Conservation (phyloP, 2,888 invertebrate genomes). For the Ferdinandea cuprea region DNA sequence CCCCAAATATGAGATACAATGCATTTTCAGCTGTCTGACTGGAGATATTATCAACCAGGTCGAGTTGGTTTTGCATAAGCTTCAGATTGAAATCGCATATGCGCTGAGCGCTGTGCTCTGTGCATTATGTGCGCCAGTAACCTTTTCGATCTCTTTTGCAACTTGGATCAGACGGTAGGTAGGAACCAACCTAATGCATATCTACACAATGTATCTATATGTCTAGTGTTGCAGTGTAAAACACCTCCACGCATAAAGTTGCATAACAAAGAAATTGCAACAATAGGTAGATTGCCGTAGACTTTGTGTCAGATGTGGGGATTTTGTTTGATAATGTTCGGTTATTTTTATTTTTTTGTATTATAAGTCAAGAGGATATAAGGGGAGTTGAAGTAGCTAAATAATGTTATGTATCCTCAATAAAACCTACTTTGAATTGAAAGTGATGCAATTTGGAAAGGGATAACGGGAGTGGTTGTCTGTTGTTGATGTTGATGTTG, state of each 20-base stretch:
- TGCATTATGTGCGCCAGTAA: slow-evolving; percentile 64
- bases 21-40: slow-evolving; percentile 17
- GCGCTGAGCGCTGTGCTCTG: background rate
- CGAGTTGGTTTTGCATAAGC: slow-evolving; percentile 52
- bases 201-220: slow-evolving; percentile 7
- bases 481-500: background rate
- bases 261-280: slow-evolving; percentile 55
- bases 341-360: background rate
- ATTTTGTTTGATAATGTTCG: background rate
- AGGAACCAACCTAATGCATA: background rate
- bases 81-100: slow-evolving; percentile 54
- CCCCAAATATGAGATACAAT: slow-evolving; percentile 56
- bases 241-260: slow-evolving; percentile 66
- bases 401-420: slow-evolving; percentile 32
- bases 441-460: slow-evolving; percentile 16
- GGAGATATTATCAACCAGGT: slow-evolving; percentile 17
- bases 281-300: slow-evolving; percentile 48
- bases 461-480: background rate
- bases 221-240: slow-evolving; percentile 21
- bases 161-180: slow-evolving; percentile 41
- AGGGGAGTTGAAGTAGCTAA: background rate
- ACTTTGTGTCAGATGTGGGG: slow-evolving; percentile 37
- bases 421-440: slow-evolving; percentile 41
- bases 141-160: slow-evolving; percentile 62
- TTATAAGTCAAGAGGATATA: slow-evolving; percentile 37